Evolutionary conservation across 2,888 invertebrate genomes (phyloP), one percentile per base, ranked within the genome.

Genomic region (Leistus spinibarbis): DNA sequence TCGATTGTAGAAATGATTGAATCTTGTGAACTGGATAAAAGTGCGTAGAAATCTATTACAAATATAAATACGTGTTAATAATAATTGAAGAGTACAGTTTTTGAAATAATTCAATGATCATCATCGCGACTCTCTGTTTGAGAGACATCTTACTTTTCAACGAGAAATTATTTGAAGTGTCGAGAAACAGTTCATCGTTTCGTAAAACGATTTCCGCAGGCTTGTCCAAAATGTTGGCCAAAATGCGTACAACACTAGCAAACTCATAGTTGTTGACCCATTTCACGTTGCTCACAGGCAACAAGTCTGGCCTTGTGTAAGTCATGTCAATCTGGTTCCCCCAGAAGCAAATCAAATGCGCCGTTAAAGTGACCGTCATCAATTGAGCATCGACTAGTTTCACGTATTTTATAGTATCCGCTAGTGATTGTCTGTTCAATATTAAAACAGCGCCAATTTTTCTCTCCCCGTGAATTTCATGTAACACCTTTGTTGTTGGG

Each of bases 221-320:
- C n/a, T n/a, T n/a, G n/a, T n/a, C n/a, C n/a, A 86, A 76, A 74
- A 85, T 81, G 54, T 81, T 79, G 76, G 85, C 85, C 69, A 85
- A 78, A 24, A 79, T 79, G n/a, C 79, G 67, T 7, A 85, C 64
- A 4, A 80, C 80, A 54, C 84, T 81, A 5, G 54, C 71, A 73
- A 85, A 82, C 13, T 83, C 81, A 17, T 83, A 76, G 16, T 79
- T 80, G 54, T 80, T 79, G 10, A 80, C 77, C 82, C 82, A 82
- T 68, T 83, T 81, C 4, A 85, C 77, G 76, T 85, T 85, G 77
- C n/a, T n/a, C n/a, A n/a, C n/a, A n/a, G n/a, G n/a, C n/a, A n/a
- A n/a, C n/a, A n/a, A n/a, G n/a, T n/a, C n/a, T 3, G 13, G n/a
- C 17, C 54, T 54, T 17, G 13, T 54, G 5, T 54, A 54, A 5